phyloP scores from a whole-genome alignment of 1,140 invertebrate species.

The Dreissena polymorpha region DNA sequence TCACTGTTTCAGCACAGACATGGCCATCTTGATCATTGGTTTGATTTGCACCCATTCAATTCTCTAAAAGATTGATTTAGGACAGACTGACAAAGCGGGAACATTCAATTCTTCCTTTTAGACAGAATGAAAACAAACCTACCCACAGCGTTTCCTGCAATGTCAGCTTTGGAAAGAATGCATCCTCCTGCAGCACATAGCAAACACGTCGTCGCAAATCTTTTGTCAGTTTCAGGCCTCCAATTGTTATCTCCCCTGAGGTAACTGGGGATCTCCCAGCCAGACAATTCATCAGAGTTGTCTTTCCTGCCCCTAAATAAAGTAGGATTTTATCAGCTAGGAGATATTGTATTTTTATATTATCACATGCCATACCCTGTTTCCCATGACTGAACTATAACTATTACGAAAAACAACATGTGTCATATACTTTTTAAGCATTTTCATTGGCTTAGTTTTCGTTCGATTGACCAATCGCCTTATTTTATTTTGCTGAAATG shows the following conservation, averaged over 20 bases:
- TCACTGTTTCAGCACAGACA: too few relatives aligned
- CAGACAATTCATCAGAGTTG: slow-evolving; percentile 87
- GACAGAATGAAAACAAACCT: slow-evolving; percentile 65
- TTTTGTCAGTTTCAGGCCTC: slow-evolving; percentile 88
- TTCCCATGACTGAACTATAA: not conserved
- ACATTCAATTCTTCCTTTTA: not conserved
- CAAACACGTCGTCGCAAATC: slow-evolving; percentile 88
- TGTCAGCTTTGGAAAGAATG: slow-evolving; percentile 91
- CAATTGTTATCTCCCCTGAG: slow-evolving; percentile 87
- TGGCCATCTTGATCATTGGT: not conserved
- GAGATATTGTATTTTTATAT: not conserved
- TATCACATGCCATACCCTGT: not conserved
- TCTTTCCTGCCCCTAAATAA: slow-evolving; percentile 87
- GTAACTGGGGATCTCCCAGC: slow-evolving; percentile 85
- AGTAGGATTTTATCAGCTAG: not conserved
- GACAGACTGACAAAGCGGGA: not conserved
- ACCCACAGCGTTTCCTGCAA: slow-evolving; percentile 89
- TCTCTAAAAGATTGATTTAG: not conserved
- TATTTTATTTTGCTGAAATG: too few relatives aligned
- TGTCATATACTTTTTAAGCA: too few relatives aligned
- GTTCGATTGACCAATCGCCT: too few relatives aligned
- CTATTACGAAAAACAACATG: too few relatives aligned
- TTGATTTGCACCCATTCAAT: not conserved
- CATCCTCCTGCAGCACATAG: slow-evolving; percentile 92
- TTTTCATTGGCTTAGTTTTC: too few relatives aligned